Evolutionary conservation across 2,113 vertebrate species (phyloP), one percentile per base, ranked within the genome.

Genomic region (Struthidea cinerea): DNA sequence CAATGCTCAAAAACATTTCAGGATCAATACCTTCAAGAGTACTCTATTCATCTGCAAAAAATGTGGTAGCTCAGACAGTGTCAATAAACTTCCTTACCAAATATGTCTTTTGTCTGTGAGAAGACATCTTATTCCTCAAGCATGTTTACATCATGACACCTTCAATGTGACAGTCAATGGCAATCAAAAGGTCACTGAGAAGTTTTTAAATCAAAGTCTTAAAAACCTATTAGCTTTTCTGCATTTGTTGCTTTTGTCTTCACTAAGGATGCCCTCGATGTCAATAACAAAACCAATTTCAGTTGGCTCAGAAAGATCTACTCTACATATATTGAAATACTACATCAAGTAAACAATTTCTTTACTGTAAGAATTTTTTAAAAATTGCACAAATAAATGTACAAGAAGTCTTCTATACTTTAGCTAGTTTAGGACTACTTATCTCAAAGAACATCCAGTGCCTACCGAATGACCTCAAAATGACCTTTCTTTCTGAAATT

Each of bases 401-500:
- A n/a, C 24, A 90, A 35, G 56, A 84, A 65, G 10, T 55, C 28
- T 81, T 49, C 22, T 20, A 74, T 17, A 30, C 14, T 59, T 26
- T 0, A 73, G 37, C 33, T 10, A 71, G 64, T 90, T 95, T 41
- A 63, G 33, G 56, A 42, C 22, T 32, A 28, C n/a, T 89, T 81
- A 35, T 30, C 27, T 64, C 46, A 77, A 91, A 87, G 44, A 90
- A 46, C 44, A 87, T 17, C 37, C 57, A 50, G 21, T 50, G 61
- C 46, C 52, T 74, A 75, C 37, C 76, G 65, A 77, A 83, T 57
- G 30, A 88, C 57, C 84, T 96, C 63, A 87, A 61, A 22, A 32
- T 46, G 41, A 92, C 87, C 80, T 96, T 94, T 87, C 83, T 80
- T 84, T 89, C 39, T 70, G 77, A 92, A 77, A 81, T 80, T 92